A percentile compares a stretch with the other conserved stretches of the same genome.
Evolutionary conservation across 2,888 invertebrate species (phyloP).

Genomic region (Horisme vitalbata): DNA sequence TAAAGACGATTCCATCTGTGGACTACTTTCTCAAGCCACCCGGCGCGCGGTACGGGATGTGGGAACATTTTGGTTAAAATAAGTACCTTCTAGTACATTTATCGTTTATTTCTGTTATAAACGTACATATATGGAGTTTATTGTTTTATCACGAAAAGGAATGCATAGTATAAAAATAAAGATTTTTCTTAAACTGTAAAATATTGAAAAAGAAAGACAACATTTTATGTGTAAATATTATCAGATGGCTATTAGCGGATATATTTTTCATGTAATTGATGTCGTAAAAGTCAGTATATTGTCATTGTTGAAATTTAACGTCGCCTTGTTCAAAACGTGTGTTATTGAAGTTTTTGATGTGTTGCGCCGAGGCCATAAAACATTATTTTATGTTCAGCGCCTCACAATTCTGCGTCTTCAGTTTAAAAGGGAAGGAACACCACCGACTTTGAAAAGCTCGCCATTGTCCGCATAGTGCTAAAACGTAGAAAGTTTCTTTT

Average conservation of each 20-base stretch:
- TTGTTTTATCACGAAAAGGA: too few species aligned
- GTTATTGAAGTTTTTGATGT: conserved; percentile 73
- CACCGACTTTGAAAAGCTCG: conserved; percentile 56
- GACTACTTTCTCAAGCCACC: conserved; percentile 58
- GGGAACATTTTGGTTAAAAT: conserved; percentile 15
- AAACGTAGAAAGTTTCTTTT: conserved; percentile 68
- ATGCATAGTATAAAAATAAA: too few species aligned
- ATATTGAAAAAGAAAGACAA: too few species aligned
- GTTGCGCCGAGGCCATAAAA: conserved; percentile 71
- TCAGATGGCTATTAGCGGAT: too few species aligned
- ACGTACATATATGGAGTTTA: too few species aligned
- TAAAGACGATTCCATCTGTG: conserved; percentile 60
- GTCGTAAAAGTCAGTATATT: conserved; percentile 14
- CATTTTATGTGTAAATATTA: too few species aligned
- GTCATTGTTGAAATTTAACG: conserved; percentile 17
- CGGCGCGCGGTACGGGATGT: conserved; percentile 17
- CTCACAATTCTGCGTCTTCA: conserved; percentile 65
- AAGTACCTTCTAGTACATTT: too few species aligned
- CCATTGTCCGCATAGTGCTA: conserved; percentile 69
- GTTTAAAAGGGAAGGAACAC: conserved; percentile 65
- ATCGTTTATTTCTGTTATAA: too few species aligned
- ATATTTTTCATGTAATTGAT: conserved; percentile 15
- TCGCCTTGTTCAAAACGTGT: conserved; percentile 20
- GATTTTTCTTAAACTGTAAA: too few species aligned
- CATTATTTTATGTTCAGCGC: conserved; percentile 70